Conservation (phyloP, 2,113 vertebrate genomes). For the Hydropotes inermis region DNA sequence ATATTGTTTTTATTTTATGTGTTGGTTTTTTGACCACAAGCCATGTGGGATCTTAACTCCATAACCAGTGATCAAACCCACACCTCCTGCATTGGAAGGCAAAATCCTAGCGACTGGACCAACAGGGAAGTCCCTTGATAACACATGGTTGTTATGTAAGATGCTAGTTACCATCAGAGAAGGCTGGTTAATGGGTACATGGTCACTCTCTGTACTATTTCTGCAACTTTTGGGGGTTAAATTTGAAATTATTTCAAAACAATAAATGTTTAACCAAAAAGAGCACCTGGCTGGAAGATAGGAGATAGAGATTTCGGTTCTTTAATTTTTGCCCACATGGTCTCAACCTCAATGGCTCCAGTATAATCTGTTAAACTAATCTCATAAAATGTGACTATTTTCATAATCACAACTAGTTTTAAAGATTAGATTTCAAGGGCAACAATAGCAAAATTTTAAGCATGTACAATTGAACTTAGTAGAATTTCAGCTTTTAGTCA, state of each 20-base stretch:
- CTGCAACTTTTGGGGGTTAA: neutral
- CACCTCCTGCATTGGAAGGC: neutral
- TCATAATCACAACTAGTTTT: neutral
- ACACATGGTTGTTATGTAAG: neutral
- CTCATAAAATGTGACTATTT: neutral
- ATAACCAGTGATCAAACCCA: neutral
- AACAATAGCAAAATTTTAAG: neutral
- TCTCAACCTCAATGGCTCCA: neutral
- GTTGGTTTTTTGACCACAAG: neutral
- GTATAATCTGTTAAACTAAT: conserved; percentile 23
- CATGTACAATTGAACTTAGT: neutral
- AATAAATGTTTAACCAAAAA: neutral
- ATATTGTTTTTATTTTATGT: neutral
- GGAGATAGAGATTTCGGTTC: neutral
- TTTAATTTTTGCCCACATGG: neutral
- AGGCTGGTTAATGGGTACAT: neutral
- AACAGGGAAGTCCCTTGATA: neutral
- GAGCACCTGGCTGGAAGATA: neutral
- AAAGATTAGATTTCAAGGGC: neutral
- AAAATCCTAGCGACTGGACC: neutral
- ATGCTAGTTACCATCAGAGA: neutral
- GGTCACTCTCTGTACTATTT: neutral
- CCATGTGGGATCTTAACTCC: neutral
- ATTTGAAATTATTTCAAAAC: conserved; percentile 1
- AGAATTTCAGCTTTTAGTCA: neutral